phyloP scores from a whole-genome alignment of 1,140 invertebrate genomes.

The Drosophila ogumai region DNA sequence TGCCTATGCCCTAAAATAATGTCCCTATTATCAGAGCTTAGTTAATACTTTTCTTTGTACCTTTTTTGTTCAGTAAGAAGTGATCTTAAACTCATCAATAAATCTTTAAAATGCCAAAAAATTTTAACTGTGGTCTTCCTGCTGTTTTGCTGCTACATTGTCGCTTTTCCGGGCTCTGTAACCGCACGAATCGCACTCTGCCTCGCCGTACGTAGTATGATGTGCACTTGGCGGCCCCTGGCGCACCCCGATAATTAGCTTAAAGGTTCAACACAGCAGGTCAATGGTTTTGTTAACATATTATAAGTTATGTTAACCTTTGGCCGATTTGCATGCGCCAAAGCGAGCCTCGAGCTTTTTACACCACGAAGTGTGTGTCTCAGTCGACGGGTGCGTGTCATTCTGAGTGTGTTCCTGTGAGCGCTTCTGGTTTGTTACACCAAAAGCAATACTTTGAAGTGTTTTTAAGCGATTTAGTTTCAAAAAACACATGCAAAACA shows the following conservation, averaged over 20 bases:
- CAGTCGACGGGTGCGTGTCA: slow-evolving; percentile 35
- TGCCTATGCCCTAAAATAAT: not conserved
- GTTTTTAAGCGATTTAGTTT: not conserved
- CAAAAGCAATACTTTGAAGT: not conserved
- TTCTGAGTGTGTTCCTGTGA: slow-evolving; percentile 20
- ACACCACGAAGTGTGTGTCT: slow-evolving; percentile 24
- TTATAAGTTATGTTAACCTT: slow-evolving; percentile 82
- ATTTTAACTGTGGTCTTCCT: not conserved
- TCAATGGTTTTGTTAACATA: slow-evolving; percentile 82
- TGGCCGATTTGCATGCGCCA: slow-evolving; percentile 69
- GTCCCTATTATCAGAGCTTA: not conserved
- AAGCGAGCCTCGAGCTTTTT: slow-evolving; percentile 14
- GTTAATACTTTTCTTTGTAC: not conserved
- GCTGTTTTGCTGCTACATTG: slow-evolving; percentile 9
- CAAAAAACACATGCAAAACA: not conserved
- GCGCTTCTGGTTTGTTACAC: slow-evolving; percentile 19
- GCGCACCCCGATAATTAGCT: slow-evolving; percentile 76
- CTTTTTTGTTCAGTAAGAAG: not conserved
- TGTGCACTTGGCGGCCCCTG: slow-evolving; percentile 45
- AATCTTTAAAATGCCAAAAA: not conserved
- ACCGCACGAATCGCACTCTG: slow-evolving; percentile 25
- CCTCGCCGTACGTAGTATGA: slow-evolving; percentile 34
- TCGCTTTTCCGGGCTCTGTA: slow-evolving; percentile 19
- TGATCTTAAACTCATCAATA: not conserved
- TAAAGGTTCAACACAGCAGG: slow-evolving; percentile 76